Evolutionary conservation across 37 sponge, comb jelly and placozoan species (phyloP).

Genomic region (Beroe ovata): DNA sequence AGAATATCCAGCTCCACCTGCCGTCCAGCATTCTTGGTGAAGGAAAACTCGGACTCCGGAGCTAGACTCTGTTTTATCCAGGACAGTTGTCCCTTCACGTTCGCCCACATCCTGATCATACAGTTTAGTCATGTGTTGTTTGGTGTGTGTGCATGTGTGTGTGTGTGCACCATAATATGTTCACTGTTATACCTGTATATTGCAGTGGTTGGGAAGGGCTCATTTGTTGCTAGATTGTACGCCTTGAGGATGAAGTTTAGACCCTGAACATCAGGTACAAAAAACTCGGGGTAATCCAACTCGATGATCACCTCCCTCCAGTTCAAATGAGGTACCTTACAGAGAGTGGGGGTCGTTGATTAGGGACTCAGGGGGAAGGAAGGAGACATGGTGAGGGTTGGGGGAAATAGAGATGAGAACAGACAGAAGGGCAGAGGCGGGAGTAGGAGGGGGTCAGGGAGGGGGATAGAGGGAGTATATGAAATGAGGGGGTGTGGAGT

Average conservation of each 20-base stretch:
- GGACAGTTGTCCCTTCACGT: slow-evolving; percentile 71
- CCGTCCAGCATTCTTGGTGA: slow-evolving; percentile 74
- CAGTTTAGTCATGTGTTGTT: no score
- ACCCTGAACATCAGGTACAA: slow-evolving; percentile 81
- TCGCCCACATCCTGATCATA: slow-evolving; percentile 68
- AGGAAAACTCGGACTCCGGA: slow-evolving; percentile 83
- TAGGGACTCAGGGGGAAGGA: no score
- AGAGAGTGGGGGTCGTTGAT: neutral
- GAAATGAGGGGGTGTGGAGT: no score
- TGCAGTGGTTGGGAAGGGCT: slow-evolving; percentile 60
- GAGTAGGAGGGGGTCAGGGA: no score
- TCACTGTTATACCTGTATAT: slow-evolving; percentile 46
- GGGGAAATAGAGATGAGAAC: no score
- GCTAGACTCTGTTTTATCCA: slow-evolving; percentile 80
- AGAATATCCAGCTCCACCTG: slow-evolving; percentile 69
- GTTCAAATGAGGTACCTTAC: slow-evolving; percentile 76
- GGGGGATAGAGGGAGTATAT: no score
- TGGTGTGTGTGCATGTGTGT: no score
- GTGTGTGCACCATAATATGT: no score
- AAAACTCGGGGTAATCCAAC: slow-evolving; percentile 91
- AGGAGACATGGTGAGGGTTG: no score
- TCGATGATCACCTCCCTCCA: slow-evolving; percentile 92
- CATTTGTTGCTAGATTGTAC: slow-evolving; percentile 72
- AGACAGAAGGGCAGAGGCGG: no score
- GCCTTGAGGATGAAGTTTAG: slow-evolving; percentile 81